These are phyloP conservation scores for Grapholita molesta DNA, from an alignment of 1,140 invertebrate species.

Conservation along the genomic window DNA sequence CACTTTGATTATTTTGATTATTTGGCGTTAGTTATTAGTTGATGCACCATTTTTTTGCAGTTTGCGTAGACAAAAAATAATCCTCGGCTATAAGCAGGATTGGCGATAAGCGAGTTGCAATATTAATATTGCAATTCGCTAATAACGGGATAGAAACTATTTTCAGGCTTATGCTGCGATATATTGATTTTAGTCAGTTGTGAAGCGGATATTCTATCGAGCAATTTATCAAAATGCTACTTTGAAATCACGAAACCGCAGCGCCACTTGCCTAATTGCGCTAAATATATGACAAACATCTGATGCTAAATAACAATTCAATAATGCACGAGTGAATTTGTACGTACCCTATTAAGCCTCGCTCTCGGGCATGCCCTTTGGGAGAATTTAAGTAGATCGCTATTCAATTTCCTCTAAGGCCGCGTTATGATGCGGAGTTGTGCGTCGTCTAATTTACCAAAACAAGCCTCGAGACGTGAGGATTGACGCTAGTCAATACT, in stretches of 20 bases:
- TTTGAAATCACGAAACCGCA: background rate
- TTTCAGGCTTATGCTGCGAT: too few species aligned
- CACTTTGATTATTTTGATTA: too few species aligned
- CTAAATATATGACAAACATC: background rate
- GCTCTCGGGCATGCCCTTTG: conserved; percentile 24
- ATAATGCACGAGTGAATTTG: conserved; percentile 21
- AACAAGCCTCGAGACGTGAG: conserved; percentile 31
- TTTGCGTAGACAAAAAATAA: too few species aligned
- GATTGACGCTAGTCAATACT: conserved; percentile 4
- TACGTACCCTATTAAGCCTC: conserved; percentile 24
- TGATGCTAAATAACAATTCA: conserved; percentile 12
- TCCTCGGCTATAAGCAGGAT: too few species aligned
- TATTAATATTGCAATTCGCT: too few species aligned
- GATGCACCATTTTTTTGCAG: too few species aligned
- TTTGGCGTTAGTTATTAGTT: too few species aligned
- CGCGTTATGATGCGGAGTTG: conserved; percentile 4
- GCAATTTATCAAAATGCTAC: background rate
- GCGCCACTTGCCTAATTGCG: background rate
- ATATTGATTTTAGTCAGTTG: background rate
- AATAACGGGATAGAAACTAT: too few species aligned
- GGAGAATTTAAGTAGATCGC: conserved; percentile 36
- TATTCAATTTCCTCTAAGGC: conserved; percentile 36
- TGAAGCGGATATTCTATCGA: background rate
- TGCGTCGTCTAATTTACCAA: conserved; percentile 36
- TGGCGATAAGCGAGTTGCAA: too few species aligned